phyloP scores from a whole-genome alignment of 2,113 vertebrate genomes.

The Albula glossodonta region DNA sequence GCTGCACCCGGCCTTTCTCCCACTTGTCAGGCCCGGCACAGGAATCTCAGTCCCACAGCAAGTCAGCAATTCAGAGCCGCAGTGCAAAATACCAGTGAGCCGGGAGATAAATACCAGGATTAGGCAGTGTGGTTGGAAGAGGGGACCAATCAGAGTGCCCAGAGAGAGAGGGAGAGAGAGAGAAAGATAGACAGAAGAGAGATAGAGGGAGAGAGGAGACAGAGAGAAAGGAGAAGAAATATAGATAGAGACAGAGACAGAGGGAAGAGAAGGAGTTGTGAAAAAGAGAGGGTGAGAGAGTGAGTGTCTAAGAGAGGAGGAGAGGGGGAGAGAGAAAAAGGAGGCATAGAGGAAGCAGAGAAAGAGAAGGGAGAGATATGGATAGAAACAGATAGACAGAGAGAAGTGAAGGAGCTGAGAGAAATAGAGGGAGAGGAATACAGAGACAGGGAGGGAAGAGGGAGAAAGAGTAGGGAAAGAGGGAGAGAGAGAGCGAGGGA shows the following conservation, averaged over 20 bases:
- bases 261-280: neutral
- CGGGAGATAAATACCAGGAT: slow-evolving; percentile 16
- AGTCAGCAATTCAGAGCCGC: slow-evolving; percentile 7
- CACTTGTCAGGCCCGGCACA: neutral
- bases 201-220: neutral
- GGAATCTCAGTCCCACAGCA: slow-evolving; percentile 10
- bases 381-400: no score
- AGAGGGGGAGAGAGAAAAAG: neutral
- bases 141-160: neutral
- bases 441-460: neutral
- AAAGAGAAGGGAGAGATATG: neutral
- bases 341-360: neutral
- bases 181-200: neutral
- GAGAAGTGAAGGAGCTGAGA: no score
- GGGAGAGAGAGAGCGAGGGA: neutral
- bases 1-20: neutral
- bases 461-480: neutral
- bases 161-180: neutral
- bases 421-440: neutral
- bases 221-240: neutral
- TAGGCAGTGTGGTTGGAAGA: neutral
- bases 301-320: neutral
- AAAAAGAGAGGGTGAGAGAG: neutral
- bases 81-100: slow-evolving; percentile 19
- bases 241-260: neutral